A percentile compares a stretch with the other conserved stretches of the same genome.
Conservation (phyloP, 2,888 invertebrate genomes). For the Marronus borbonicus region DNA sequence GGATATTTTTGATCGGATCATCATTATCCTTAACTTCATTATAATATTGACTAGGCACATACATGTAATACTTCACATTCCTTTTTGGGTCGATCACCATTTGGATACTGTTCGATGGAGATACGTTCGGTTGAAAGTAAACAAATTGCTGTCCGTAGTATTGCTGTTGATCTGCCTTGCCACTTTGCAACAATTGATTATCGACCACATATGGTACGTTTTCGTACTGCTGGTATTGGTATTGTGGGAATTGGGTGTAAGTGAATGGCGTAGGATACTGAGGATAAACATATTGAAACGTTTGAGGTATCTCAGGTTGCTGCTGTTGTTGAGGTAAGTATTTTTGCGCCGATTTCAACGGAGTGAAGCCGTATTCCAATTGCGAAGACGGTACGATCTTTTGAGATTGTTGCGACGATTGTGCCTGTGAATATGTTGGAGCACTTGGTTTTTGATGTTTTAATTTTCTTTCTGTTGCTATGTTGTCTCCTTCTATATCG, state of each 20-base stretch:
- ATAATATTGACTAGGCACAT: slow-evolving; percentile 59
- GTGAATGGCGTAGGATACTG: slow-evolving; percentile 49
- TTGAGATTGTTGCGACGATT: slow-evolving; percentile 42
- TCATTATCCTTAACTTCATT: slow-evolving; percentile 38
- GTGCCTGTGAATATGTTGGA: slow-evolving; percentile 58
- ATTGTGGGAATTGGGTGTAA: slow-evolving; percentile 52
- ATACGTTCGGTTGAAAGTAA: slow-evolving; percentile 60
- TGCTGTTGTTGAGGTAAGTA: slow-evolving; percentile 51
- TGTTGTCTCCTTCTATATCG: slow-evolving; percentile 83
- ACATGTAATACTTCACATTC: slow-evolving; percentile 65
- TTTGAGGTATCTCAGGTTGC: slow-evolving; percentile 56
- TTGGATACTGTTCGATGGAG: slow-evolving; percentile 64
- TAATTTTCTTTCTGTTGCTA: slow-evolving; percentile 74
- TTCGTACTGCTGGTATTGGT: slow-evolving; percentile 61
- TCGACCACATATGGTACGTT: slow-evolving; percentile 64
- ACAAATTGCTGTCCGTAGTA: slow-evolving; percentile 65
- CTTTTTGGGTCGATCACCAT: slow-evolving; percentile 65
- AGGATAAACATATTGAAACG: slow-evolving; percentile 51
- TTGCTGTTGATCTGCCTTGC: slow-evolving; percentile 58
- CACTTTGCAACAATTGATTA: slow-evolving; percentile 59
- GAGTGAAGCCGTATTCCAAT: slow-evolving; percentile 58
- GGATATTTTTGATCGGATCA: slow-evolving; percentile 44
- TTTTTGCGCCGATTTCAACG: slow-evolving; percentile 53
- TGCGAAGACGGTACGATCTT: slow-evolving; percentile 47
- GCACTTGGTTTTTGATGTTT: neutral